Evolutionary conservation across 2,113 vertebrate genomes (phyloP).

Genomic region (Motacilla tschutschensis): DNA sequence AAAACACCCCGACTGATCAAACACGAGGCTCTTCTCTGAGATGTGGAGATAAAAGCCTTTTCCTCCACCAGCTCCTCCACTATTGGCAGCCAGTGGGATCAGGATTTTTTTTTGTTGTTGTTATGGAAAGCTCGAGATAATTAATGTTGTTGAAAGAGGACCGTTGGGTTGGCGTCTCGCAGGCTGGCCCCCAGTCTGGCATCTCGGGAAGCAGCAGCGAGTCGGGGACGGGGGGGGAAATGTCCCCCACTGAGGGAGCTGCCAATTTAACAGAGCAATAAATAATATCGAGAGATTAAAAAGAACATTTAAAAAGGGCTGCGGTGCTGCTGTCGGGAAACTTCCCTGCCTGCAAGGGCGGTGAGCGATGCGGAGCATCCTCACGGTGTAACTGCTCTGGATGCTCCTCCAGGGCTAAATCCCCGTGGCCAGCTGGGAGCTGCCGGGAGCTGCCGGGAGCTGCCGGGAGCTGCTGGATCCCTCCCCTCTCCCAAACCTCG

Average conservation of each 20-base stretch:
- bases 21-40: conserved; percentile 63
- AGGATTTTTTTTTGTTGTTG: conserved; percentile 58
- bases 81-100: conserved; percentile 79
- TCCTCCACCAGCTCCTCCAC: conserved; percentile 66
- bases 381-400: fast-evolving
- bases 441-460: no score
- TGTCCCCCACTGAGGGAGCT: conserved; percentile 57
- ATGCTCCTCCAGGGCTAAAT: not conserved
- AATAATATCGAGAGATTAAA: conserved; percentile 64
- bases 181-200: conserved; percentile 81
- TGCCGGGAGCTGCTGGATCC: not conserved
- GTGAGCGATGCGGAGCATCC: fast-evolving
- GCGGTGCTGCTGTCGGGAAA: not conserved
- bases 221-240: not conserved
- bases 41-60: conserved; percentile 76
- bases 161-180: conserved; percentile 75
- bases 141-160: conserved; percentile 84
- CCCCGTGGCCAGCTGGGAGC: not conserved
- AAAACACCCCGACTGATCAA: conserved; percentile 65
- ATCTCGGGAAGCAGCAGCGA: conserved; percentile 73
- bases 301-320: conserved; percentile 11
- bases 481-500: not conserved
- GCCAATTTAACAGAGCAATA: conserved; percentile 69
- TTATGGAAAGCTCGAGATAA: conserved; percentile 84
- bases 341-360: fast-evolving